phyloP scores from a whole-genome alignment of 2,797 vertebrate species.

The Sardinella longiceps region DNA sequence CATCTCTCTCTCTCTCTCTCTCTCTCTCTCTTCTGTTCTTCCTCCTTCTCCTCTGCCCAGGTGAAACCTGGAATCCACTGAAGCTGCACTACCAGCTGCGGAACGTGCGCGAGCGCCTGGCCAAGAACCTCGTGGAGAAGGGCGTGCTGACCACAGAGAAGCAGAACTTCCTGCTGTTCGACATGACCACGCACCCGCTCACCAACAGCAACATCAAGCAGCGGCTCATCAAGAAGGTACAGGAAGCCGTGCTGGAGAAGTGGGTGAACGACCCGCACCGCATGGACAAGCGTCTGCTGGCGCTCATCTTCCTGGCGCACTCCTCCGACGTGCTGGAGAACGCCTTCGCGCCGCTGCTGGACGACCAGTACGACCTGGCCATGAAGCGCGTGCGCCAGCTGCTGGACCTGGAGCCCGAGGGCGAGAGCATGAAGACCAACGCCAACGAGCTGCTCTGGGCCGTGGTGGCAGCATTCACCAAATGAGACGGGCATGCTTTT shows the following conservation, averaged over 20 bases:
- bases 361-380: constrained; percentile 95
- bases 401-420: constrained; percentile 92
- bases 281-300: constrained; percentile 94
- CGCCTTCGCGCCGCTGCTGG: constrained; percentile 91
- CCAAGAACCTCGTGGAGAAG: constrained; percentile 96
- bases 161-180: constrained; percentile 96
- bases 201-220: constrained; percentile 97
- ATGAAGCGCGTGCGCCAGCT: constrained; percentile 94
- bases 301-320: constrained; percentile 93
- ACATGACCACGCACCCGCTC: constrained; percentile 96
- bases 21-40: neutral
- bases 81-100: constrained; percentile 96
- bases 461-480: constrained; percentile 94
- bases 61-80: constrained; percentile 95
- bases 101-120: constrained; percentile 91
- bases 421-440: constrained; percentile 88
- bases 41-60: constrained; percentile 60
- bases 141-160: constrained; percentile 96
- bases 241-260: constrained; percentile 91
- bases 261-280: constrained; percentile 96
- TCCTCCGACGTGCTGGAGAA: constrained; percentile 96
- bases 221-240: constrained; percentile 94
- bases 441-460: constrained; percentile 93
- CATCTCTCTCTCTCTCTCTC: neutral
- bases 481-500: constrained; percentile 72